Base-by-base conservation (phyloP, 1,140 invertebrate species). In the Epicauta chinensis region DNA sequence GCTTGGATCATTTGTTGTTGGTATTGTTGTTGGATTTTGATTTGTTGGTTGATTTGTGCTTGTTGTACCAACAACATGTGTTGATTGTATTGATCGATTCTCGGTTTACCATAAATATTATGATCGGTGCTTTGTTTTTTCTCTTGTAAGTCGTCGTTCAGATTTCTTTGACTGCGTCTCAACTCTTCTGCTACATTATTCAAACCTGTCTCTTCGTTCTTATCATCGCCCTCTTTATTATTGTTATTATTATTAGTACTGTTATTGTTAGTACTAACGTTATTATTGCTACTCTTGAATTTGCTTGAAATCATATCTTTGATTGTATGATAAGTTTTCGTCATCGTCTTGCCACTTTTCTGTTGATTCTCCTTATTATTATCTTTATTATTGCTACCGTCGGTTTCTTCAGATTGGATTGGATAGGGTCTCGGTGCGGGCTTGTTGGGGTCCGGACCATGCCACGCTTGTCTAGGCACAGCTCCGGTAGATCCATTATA, bases 261-360 rank as follows among this genome's bases (percentile, higher is more conserved):
- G 23, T 23, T 23, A 23, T 23, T 23, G 23, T 23, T 23, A 30
- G 16, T 51, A 12, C 71, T 70, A 59, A 66, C 70, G 42, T 64
- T 73, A n/a, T 82, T 81, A 62, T 80, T 81, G 50, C 73, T 68
- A 58, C 69, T 80, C 61, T 83, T 84, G 66, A 91, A 89, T 64
- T 83, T 81, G 69, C 82, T 87, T 3, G 86, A 87, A 62, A 91
- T 86, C 76, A 90, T 89, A 65, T 89, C 87, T 74, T 89, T 89
- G 46, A 91, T 80, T 14, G 86, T 85, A 63, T 89, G 84, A 64
- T 89, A 91, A 0, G 87, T 89, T 67, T 86, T 84, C 34, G 80
- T 81, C 37, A 84, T 74, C 2, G 80, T 77, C 65, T 84, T 84
- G 14, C 75, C 74, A 53, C 76, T 80, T 56, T 81, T 81, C 6